These are phyloP conservation scores for Tetraneura akinire DNA, from an alignment of 1,140 invertebrate species.

Conservation along the genomic window DNA sequence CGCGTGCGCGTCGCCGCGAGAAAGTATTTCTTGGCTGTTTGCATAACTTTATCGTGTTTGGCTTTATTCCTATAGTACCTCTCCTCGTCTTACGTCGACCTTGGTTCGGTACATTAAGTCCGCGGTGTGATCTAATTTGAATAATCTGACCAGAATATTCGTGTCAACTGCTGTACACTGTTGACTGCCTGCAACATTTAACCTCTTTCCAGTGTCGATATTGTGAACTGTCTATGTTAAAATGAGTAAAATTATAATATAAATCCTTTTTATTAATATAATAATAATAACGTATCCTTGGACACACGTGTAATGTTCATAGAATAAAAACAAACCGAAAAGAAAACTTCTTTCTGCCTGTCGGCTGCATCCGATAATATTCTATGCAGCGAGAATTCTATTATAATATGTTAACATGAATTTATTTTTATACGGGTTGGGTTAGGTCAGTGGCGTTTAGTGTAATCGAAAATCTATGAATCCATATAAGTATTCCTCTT, in stretches of 20 bases:
- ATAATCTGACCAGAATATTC: conserved; percentile 27
- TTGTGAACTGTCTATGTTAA: background rate
- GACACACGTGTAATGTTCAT: background rate
- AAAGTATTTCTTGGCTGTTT: conserved; percentile 39
- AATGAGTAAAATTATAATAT: background rate
- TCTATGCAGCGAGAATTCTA: too few relatives aligned
- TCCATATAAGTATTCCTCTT: too few relatives aligned
- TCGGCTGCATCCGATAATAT: background rate
- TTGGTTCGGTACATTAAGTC: conserved; percentile 8
- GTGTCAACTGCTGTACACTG: conserved; percentile 9
- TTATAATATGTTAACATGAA: too few relatives aligned
- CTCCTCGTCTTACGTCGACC: conserved; percentile 9
- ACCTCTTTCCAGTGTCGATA: background rate
- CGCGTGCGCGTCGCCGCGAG: background rate
- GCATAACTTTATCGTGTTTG: conserved; percentile 20
- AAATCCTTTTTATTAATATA: too few relatives aligned
- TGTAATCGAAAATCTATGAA: too few relatives aligned
- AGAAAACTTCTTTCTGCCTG: conserved; percentile 1
- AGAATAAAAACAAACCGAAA: background rate
- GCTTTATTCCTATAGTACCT: background rate
- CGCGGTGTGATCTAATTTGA: conserved; percentile 38
- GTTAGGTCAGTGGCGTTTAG: too few relatives aligned
- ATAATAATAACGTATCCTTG: too few relatives aligned
- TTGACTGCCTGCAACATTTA: background rate
- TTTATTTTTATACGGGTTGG: too few relatives aligned